phyloP scores from a whole-genome alignment of 92 coral and sea anemone genomes.

The Heliopora coerulea region DNA sequence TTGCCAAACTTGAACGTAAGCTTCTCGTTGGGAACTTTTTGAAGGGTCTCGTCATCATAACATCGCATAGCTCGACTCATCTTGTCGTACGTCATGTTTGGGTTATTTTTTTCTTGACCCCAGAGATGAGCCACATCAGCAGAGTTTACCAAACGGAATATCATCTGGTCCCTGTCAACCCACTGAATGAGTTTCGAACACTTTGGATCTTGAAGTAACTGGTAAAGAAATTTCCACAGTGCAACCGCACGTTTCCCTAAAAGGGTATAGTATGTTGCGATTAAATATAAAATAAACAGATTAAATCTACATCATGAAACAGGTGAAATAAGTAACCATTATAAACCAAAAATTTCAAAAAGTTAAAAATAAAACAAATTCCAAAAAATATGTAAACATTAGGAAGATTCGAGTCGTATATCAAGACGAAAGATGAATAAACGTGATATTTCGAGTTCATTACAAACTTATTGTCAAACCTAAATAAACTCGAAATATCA shows the following conservation, averaged over 20 bases:
- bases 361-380: no score
- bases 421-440: no score
- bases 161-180: neutral
- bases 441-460: no score
- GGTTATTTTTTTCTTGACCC: neutral
- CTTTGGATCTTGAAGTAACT: neutral
- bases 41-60: neutral
- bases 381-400: no score
- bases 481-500: no score
- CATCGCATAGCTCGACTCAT: constrained; percentile 4
- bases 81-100: constrained; percentile 27
- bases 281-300: no score
- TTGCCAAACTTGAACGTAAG: constrained; percentile 4
- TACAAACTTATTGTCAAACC: no score
- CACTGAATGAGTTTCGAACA: neutral
- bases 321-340: no score
- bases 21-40: neutral
- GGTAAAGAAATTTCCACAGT: constrained; percentile 33
- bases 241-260: constrained; percentile 14
- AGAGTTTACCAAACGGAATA: neutral
- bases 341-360: no score
- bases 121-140: neutral
- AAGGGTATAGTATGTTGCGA: no score
- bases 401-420: no score
- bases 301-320: no score